Evolutionary conservation across 1,140 invertebrate genomes (phyloP), one percentile per base, ranked within the genome.

Genomic region (Hetaerina americana): DNA sequence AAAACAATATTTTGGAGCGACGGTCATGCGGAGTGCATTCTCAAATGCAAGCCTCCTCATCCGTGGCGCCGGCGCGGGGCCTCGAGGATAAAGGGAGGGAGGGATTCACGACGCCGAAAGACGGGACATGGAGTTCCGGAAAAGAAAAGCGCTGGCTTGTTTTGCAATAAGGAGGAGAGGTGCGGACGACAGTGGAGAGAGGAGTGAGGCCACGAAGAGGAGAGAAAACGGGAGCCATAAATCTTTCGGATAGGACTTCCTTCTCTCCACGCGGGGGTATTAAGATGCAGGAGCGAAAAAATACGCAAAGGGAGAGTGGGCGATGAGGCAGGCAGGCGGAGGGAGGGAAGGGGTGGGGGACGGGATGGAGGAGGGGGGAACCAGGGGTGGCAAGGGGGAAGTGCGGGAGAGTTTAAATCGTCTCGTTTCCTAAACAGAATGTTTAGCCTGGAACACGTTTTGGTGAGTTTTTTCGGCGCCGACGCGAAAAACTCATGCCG

Each of bases 341-440:
- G 26, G 66, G 27, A 57, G 26, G 49, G 18, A 40, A 5, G 31
- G 31, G 31, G 18, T 5, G 31, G 31, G 26, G 49, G 18, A 40
- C 31, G 31, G 31, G 31, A 40, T 5, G 31, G 31, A 18, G 31
- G 31, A 6, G 71, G 72, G 26, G 72, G 28, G 18, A 31, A 70
- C 22, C 25, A 69, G 31, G 25, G 67, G 27, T 27, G 26, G 66
- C 26, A 27, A 57, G 71, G 70, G 68, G 28, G 68, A 67, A 73
- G 72, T 73, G 73, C 74, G 71, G 72, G 15, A n/a, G 6, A n/a
- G 40, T 57, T 57, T 57, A 57, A 57, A 57, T 57, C 40, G 69
- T 73, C 75, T 75, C 72, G 71, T 26, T 71, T 75, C 72, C 72
- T 74, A 76, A 78, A 78, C 79, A 78, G 77, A 78, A 77, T 77